Evolutionary conservation across 53 echinoderm and acorn worm species (phyloP).

Genomic region (Crossaster papposus): DNA sequence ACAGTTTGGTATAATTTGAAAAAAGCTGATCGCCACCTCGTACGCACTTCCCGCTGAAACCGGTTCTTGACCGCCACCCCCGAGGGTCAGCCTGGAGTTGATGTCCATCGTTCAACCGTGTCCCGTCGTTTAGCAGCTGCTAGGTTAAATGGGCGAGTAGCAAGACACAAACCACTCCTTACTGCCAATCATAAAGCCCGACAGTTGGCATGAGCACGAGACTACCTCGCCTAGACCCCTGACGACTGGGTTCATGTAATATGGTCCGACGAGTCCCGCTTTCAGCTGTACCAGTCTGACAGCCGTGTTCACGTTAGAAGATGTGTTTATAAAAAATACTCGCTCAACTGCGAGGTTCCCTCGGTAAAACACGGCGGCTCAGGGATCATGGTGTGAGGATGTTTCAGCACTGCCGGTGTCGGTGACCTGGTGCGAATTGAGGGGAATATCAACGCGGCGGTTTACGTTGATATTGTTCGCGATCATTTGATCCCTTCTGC

Average conservation of each 20-base stretch:
- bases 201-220: not conserved
- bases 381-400: conserved; percentile 57
- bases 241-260: conserved; percentile 28
- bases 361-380: conserved; percentile 35
- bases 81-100: conserved; percentile 1
- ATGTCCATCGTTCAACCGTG: conserved; percentile 10
- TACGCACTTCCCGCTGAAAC: conserved; percentile 4
- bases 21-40: conserved; percentile 27
- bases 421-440: conserved; percentile 32
- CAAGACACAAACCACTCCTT: conserved; percentile 38
- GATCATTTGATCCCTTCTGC: conserved; percentile 43
- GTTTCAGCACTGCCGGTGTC: conserved; percentile 23
- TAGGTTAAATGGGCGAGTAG: conserved; percentile 13
- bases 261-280: conserved; percentile 48
- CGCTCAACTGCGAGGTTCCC: conserved; percentile 13
- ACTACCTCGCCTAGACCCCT: conserved; percentile 13
- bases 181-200: not conserved
- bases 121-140: not conserved
- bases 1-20: conserved; percentile 7
- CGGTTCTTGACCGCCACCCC: conserved; percentile 34
- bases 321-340: not conserved
- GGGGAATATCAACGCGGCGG: conserved; percentile 33
- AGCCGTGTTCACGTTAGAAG: conserved; percentile 18
- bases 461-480: conserved; percentile 26
- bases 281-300: conserved; percentile 19